Percentiles rank a stretch among this genome's conserved stretches.
Conservation (phyloP, 2,113 vertebrate genomes). For the Erpornis zantholeuca region DNA sequence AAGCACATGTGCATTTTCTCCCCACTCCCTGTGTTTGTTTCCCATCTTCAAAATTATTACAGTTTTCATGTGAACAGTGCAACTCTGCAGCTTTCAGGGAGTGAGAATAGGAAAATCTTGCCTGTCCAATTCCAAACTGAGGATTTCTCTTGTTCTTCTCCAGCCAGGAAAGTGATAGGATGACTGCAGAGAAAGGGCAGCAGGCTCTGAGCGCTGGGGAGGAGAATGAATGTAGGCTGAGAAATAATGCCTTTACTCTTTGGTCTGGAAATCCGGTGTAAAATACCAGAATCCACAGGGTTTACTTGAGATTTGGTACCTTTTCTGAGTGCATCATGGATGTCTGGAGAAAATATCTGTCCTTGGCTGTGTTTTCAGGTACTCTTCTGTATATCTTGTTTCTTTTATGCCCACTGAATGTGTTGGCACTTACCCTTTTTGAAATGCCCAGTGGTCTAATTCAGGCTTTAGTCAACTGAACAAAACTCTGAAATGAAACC, state of each 20-base stretch:
- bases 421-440: background rate
- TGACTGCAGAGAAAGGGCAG: background rate
- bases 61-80: background rate
- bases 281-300: background rate
- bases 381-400: background rate
- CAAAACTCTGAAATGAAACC: background rate
- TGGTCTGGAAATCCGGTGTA: background rate
- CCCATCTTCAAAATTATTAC: background rate
- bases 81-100: background rate
- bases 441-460: background rate
- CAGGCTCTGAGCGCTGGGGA: background rate
- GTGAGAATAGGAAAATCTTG: background rate
- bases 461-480: background rate
- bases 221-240: background rate
- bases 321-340: background rate
- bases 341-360: background rate
- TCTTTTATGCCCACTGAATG: background rate
- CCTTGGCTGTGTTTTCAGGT: background rate
- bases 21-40: background rate
- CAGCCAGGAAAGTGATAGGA: background rate
- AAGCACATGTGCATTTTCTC: background rate
- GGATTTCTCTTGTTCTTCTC: background rate
- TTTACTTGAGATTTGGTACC: background rate
- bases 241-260: background rate
- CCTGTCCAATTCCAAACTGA: background rate